Percentiles rank a stretch among this genome's conserved stretches.
These are phyloP conservation scores for Pterocles orientalis DNA, from an alignment of 2,113 vertebrate species.

Conservation along the genomic window DNA sequence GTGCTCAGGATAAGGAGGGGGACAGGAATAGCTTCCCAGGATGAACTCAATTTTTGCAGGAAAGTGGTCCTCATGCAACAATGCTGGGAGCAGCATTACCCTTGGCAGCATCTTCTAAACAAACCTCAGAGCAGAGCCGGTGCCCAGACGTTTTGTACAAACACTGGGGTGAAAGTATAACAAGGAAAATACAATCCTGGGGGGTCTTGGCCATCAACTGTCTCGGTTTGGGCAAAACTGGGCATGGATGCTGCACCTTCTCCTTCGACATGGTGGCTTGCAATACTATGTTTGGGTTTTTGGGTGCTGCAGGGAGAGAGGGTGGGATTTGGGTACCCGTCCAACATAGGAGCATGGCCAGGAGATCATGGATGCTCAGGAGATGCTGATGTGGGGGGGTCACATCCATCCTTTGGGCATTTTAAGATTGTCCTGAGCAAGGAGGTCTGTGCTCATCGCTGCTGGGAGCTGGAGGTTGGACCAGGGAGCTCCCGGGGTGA, in stretches of 20 bases:
- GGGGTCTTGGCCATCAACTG: not conserved
- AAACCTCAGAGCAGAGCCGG: not conserved
- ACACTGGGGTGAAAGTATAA: not conserved
- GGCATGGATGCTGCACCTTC: not conserved
- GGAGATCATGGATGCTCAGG: not conserved
- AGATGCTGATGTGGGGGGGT: not conserved
- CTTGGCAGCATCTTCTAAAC: constrained; percentile 40
- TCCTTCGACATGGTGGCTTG: not conserved
- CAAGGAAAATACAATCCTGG: not conserved
- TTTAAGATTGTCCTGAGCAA: not conserved
- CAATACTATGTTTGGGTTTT: not conserved
- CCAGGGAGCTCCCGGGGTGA: not conserved
- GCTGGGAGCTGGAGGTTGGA: not conserved
- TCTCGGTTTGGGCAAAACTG: not conserved
- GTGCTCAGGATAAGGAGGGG: not conserved
- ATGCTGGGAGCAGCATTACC: not conserved
- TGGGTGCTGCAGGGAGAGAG: not conserved
- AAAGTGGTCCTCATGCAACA: not conserved
- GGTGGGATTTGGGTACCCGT: not conserved
- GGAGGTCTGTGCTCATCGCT: not conserved
- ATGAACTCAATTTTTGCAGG: not conserved
- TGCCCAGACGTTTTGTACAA: constrained; percentile 11
- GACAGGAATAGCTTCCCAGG: not conserved
- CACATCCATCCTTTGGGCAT: rapidly evolving
- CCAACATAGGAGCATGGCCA: rapidly evolving